Conservation (phyloP, 2,888 invertebrate species). For the Callosobruchus maculatus region DNA sequence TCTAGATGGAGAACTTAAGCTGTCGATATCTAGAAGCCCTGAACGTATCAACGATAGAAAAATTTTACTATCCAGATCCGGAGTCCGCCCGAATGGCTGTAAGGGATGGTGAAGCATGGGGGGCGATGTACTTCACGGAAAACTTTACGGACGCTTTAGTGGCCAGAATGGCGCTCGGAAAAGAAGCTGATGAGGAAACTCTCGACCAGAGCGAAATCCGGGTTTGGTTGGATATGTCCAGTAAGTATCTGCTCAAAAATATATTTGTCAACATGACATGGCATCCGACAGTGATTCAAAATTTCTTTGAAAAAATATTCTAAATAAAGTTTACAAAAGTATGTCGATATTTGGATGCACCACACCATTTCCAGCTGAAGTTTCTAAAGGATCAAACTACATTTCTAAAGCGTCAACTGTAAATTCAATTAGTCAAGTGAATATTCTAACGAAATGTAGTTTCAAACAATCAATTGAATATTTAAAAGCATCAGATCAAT, state of each 20-base stretch:
- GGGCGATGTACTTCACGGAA: constrained; percentile 80
- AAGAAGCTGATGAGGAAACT: constrained; percentile 82
- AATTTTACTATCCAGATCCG: constrained; percentile 64
- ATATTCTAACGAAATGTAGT: no score
- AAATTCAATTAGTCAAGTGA: no score
- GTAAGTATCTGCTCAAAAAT: constrained; percentile 48
- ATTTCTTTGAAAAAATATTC: no score
- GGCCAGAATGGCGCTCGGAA: constrained; percentile 74
- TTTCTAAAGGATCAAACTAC: no score
- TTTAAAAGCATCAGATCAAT: no score
- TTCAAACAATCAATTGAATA: no score
- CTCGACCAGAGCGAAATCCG: constrained; percentile 82
- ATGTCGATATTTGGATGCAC: no score
- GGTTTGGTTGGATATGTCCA: constrained; percentile 91
- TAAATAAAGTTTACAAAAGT: no score
- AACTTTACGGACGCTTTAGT: constrained; percentile 86
- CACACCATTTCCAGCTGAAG: no score
- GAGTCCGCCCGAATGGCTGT: constrained; percentile 71
- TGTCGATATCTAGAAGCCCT: constrained; percentile 61
- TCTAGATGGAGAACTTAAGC: constrained; percentile 61
- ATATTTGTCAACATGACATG: no score
- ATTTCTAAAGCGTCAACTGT: no score
- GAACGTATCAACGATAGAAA: constrained; percentile 58
- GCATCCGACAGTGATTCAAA: no score
- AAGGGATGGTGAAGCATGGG: constrained; percentile 78